Evolutionary conservation across 2,113 vertebrate species (phyloP).

Genomic region (Bambusicola thoracicus): DNA sequence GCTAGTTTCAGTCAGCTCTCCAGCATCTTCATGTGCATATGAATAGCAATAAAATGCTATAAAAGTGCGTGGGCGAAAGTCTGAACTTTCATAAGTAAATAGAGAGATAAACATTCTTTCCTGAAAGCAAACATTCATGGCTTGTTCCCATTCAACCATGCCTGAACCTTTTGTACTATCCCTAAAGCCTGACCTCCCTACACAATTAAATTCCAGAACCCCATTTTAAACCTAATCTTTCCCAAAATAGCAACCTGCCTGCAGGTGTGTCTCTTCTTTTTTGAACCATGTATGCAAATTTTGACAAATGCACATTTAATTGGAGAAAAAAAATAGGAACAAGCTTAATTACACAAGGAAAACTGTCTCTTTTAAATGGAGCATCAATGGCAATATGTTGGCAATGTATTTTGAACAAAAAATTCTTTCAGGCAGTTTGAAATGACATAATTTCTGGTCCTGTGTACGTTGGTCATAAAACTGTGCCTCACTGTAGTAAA

Average conservation of each 20-base stretch:
- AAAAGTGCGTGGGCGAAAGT: background rate
- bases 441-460: background rate
- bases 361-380: background rate
- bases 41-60: slow-evolving; percentile 13
- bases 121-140: slow-evolving; percentile 80
- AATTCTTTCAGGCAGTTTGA: background rate
- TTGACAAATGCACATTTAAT: background rate
- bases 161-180: slow-evolving; percentile 81
- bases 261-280: slow-evolving; percentile 77
- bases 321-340: background rate
- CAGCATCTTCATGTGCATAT: background rate
- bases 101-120: slow-evolving; percentile 80
- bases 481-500: background rate
- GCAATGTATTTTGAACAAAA: background rate
- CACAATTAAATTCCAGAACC: slow-evolving; percentile 83
- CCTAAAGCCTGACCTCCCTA: slow-evolving; percentile 75
- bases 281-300: slow-evolving; percentile 27
- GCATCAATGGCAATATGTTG: background rate
- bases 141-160: slow-evolving; percentile 79
- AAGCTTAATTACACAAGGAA: background rate
- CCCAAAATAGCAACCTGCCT: slow-evolving; percentile 76
- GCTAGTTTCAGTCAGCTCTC: background rate
- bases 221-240: slow-evolving; percentile 81
- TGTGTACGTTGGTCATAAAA: background rate
- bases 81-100: slow-evolving; percentile 66